phyloP scores from a whole-genome alignment of 2,888 invertebrate species.

The Phrixothrix hirtus region DNA sequence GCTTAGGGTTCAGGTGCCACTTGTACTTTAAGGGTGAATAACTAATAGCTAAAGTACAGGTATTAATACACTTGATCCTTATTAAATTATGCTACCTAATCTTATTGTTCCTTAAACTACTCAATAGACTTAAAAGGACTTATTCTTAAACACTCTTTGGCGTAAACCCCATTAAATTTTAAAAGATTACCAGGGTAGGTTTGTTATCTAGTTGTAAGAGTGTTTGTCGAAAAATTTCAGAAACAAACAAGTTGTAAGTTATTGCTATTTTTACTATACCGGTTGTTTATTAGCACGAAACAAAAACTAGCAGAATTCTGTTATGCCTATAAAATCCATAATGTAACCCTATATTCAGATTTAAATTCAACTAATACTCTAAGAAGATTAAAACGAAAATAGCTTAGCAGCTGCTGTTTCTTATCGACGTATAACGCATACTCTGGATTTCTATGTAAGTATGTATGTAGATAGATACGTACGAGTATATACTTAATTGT shows the following conservation, averaged over 20 bases:
- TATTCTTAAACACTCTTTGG: too few species aligned
- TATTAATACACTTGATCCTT: conserved; percentile 29
- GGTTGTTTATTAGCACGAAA: not conserved
- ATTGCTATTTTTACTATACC: too few species aligned
- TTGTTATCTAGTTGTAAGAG: too few species aligned
- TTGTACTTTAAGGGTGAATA: conserved; percentile 20
- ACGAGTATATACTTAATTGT: too few species aligned
- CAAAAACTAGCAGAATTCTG: not conserved
- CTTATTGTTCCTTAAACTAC: conserved; percentile 4
- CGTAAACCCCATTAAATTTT: too few species aligned
- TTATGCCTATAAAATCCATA: not conserved
- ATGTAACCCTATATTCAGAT: not conserved
- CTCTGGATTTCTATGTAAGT: too few species aligned
- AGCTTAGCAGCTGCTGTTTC: too few species aligned
- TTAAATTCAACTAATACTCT: not conserved
- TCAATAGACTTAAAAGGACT: conserved; percentile 9
- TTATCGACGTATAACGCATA: too few species aligned
- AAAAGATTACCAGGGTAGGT: too few species aligned
- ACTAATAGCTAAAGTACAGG: conserved; percentile 23
- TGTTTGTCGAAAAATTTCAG: conserved; percentile 1
- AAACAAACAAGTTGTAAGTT: too few species aligned
- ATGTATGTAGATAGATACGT: too few species aligned
- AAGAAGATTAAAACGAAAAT: not conserved
- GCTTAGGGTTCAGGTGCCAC: conserved; percentile 27
- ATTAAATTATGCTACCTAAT: conserved; percentile 25